Evolutionary conservation across 2,113 vertebrate genomes (phyloP), one percentile per base, ranked within the genome.

Genomic region (Trogon surrucura): DNA sequence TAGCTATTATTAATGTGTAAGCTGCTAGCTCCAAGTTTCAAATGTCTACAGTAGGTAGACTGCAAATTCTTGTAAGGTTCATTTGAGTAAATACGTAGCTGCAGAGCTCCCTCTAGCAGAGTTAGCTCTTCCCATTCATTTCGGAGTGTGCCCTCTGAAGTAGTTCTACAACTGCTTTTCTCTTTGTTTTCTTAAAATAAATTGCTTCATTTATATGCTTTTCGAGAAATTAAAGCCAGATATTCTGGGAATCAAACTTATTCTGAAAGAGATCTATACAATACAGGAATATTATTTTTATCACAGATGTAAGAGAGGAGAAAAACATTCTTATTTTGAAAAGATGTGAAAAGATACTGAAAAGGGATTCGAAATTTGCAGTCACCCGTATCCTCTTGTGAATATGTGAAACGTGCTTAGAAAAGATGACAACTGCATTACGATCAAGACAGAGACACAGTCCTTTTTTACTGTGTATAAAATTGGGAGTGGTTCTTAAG

Each of bases 91-190:
- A 95, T 96, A 83, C 3, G 23, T 56, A 88, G 93, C 93, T 85
- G 71, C 58, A 93, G 95, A 97, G 95, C 95, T 96, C 95, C 94
- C 96, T 91, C 95, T 96, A 96, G 93, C 93, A 96, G 94, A 94
- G 64, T 56, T 81, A 64, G 30, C 26, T 65, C 57, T 75, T 75
- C 23, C 44, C n/a, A 70, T 60, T 70, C 9, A 58, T 60, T 90
- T 85, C 78, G 80, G 44, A 45, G 22, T 26, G 21, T 64, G 26
- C 78, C 15, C 14, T 66, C 71, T 82, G 38, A 80, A 82, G 29
- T 25, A 11, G 14, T 48, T 83, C 22, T 75, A 32, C 2, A 38
- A 51, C 8, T 50, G 50, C n/a, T 87, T 89, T 89, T 79, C 34
- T 70, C 9, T 44, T 48, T 21, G 1, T 75, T 72, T 85, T 66